Conservation (phyloP, 2,888 invertebrate genomes). For the Chalcosyrphus nemorum region DNA sequence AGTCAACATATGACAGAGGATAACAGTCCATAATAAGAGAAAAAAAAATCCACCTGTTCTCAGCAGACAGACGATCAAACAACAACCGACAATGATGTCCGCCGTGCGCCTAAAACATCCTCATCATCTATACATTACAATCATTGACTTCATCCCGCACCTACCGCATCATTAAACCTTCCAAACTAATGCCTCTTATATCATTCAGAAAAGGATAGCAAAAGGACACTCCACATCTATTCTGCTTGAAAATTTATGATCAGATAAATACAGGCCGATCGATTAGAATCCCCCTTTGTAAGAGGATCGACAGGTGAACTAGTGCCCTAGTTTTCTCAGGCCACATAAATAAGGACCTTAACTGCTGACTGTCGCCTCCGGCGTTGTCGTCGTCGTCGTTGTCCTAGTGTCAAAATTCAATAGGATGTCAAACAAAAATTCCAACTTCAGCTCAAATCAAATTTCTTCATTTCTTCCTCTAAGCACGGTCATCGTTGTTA, state of each 20-base stretch:
- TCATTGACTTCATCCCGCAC: conserved; percentile 63
- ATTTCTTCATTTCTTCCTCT: conserved; percentile 45
- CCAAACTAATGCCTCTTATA: conserved; percentile 18
- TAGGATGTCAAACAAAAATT: conserved; percentile 66
- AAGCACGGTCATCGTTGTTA: conserved; percentile 16
- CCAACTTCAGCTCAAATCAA: conserved; percentile 66
- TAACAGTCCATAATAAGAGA: not conserved
- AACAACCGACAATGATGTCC: conserved; percentile 38
- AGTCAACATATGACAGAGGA: not conserved
- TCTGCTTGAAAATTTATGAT: conserved; percentile 64
- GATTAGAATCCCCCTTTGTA: conserved; percentile 39
- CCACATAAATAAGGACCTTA: conserved; percentile 57
- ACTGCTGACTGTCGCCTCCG: conserved; percentile 24
- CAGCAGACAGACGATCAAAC: conserved; percentile 46
- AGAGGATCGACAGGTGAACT: conserved; percentile 70
- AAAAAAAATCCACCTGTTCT: conserved; percentile 53
- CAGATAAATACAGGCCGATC: conserved; percentile 70
- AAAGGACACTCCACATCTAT: conserved; percentile 37
- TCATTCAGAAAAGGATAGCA: conserved; percentile 7
- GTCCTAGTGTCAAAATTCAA: conserved; percentile 61
- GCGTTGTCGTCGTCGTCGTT: not conserved
- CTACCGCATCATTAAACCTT: conserved; percentile 66
- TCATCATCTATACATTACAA: conserved; percentile 40
- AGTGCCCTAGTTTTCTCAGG: conserved; percentile 32
- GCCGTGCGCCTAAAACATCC: conserved; percentile 47